Percentiles rank a stretch among this genome's conserved stretches.
Evolutionary conservation across 1,140 invertebrate genomes (phyloP).

Genomic region (Oncopodura yosiiana): DNA sequence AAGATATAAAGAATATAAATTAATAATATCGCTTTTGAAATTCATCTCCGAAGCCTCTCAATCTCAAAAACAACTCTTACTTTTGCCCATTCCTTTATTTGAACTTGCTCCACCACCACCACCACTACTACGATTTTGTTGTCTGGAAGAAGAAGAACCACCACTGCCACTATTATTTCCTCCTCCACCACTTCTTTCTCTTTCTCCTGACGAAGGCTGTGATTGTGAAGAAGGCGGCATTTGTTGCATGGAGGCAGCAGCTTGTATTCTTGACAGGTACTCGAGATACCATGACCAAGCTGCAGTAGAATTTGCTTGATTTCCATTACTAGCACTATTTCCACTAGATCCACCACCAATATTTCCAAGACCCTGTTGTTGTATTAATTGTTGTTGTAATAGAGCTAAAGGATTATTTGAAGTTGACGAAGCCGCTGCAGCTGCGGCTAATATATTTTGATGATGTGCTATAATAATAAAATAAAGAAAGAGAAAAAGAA

Average conservation of each 20-base stretch:
- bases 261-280: conserved; percentile 30
- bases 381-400: conserved; percentile 2
- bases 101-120: background rate
- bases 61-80: background rate
- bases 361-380: background rate
- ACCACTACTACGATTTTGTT: background rate
- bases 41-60: background rate
- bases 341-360: background rate
- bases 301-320: conserved; percentile 20
- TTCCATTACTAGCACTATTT: background rate
- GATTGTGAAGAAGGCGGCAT: conserved; percentile 7
- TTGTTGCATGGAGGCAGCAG: conserved; percentile 21
- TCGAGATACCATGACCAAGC: conserved; percentile 29
- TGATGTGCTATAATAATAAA: too few species aligned
- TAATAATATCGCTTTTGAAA: background rate
- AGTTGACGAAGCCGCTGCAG: too few species aligned
- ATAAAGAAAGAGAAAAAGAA: too few species aligned
- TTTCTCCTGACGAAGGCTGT: background rate
- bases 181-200: background rate
- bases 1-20: background rate
- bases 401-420: conserved; percentile 12
- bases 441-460: too few species aligned
- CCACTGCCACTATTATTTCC: background rate
- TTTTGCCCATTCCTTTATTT: too few species aligned
- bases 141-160: background rate